A percentile compares a stretch with the other conserved stretches of the same genome.
phyloP scores from a whole-genome alignment of 2,113 vertebrate genomes.

The Gopherus flavomarginatus region DNA sequence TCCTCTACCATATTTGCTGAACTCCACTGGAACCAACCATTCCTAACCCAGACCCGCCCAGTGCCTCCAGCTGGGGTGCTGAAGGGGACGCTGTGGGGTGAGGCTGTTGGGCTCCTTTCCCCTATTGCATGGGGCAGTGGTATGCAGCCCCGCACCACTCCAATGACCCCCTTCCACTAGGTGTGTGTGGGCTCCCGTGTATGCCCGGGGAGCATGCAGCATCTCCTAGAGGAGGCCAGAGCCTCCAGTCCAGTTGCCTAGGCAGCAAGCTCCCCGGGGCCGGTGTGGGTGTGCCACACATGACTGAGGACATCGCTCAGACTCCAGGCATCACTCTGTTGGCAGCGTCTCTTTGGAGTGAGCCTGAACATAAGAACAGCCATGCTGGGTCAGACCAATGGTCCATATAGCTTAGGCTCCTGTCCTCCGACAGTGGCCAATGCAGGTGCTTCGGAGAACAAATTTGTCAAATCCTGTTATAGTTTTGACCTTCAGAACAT shows the following conservation, averaged over 20 bases:
- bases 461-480: no score
- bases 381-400: no score
- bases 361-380: no score
- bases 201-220: background rate
- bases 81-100: background rate
- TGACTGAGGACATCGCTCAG: no score
- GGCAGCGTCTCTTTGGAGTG: no score
- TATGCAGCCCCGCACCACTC: background rate
- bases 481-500: no score
- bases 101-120: background rate
- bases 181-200: background rate
- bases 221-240: background rate
- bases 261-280: background rate
- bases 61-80: background rate
- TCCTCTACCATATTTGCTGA: background rate
- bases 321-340: no score
- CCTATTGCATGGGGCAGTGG: background rate
- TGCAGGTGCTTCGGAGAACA: no score
- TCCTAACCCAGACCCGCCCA: background rate
- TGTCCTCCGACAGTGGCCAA: no score
- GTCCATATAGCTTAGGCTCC: no score
- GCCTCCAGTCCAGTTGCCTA: background rate
- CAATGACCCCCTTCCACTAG: background rate
- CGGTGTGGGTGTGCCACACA: no score
- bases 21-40: background rate